Evolutionary conservation across 1,140 invertebrate genomes (phyloP).

Genomic region (Brachionus koreanus): DNA sequence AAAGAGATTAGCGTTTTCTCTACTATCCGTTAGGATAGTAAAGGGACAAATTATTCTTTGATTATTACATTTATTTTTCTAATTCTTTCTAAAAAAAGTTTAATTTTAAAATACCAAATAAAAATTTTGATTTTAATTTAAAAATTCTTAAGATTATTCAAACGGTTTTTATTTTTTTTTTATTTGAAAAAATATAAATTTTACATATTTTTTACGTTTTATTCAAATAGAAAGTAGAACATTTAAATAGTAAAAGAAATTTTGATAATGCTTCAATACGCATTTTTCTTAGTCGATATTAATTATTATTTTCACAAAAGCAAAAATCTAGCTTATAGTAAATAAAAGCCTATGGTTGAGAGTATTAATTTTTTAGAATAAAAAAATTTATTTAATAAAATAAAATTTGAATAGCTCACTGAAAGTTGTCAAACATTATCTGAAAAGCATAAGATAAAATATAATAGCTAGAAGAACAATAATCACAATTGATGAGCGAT

Average conservation of each 20-base stretch:
- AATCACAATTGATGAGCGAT: conserved; percentile 29
- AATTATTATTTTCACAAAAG: not conserved
- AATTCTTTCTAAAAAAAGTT: too few relatives aligned
- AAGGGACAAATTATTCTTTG: too few relatives aligned
- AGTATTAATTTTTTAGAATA: not conserved
- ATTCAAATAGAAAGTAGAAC: not conserved
- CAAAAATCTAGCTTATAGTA: not conserved
- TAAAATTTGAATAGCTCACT: not conserved
- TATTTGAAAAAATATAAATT: not conserved
- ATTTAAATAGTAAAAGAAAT: not conserved
- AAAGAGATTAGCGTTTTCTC: too few relatives aligned
- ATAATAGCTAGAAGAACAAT: conserved; percentile 32
- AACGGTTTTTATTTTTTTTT: not conserved
- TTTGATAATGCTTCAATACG: not conserved
- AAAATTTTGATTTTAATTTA: not conserved
- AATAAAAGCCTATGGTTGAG: not conserved
- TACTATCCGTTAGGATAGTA: too few relatives aligned
- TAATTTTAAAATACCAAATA: too few relatives aligned
- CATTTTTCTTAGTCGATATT: not conserved
- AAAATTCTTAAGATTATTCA: not conserved
- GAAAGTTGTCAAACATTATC: conserved; percentile 10
- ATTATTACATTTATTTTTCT: too few relatives aligned
- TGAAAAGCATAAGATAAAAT: conserved; percentile 39
- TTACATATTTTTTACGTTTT: not conserved
- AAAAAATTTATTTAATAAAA: not conserved